A percentile compares a stretch with the other conserved stretches of the same genome.
Conservation (phyloP, 2,888 invertebrate species). For the Electrophaes corylata region DNA sequence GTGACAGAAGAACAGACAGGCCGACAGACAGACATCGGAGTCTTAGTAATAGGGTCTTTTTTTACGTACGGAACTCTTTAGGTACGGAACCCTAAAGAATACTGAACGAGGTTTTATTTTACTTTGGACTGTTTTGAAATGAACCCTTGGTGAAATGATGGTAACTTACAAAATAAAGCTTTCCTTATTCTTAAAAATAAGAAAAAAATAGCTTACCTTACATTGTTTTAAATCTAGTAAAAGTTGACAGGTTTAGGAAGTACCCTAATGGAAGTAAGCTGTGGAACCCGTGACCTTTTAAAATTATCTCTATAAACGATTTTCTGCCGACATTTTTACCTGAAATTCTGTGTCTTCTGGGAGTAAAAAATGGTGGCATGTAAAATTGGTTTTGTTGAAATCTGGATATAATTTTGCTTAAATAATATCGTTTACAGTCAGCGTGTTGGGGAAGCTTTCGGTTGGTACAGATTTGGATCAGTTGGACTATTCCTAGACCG, state of each 20-base stretch:
- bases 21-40: too few relatives aligned
- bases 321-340: conserved; percentile 18
- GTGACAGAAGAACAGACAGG: too few relatives aligned
- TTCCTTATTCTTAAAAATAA: neutral
- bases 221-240: conserved; percentile 11
- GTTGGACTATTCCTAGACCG: too few relatives aligned
- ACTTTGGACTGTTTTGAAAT: too few relatives aligned
- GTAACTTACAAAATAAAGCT: neutral
- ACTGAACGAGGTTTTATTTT: too few relatives aligned
- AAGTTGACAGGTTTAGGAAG: conserved; percentile 23
- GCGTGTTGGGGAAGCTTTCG: too few relatives aligned
- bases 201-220: neutral
- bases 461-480: too few relatives aligned
- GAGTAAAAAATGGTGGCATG: conserved; percentile 7
- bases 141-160: too few relatives aligned
- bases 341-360: conserved; percentile 15
- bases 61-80: too few relatives aligned
- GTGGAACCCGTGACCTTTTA: conserved; percentile 22
- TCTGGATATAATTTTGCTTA: neutral
- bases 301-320: conserved; percentile 26
- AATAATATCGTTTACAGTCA: too few relatives aligned
- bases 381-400: neutral
- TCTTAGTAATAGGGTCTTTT: too few relatives aligned
- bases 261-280: conserved; percentile 22
- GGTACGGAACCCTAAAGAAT: too few relatives aligned